phyloP scores from a whole-genome alignment of 2,888 invertebrate species.

The Adelphocoris suturalis region DNA sequence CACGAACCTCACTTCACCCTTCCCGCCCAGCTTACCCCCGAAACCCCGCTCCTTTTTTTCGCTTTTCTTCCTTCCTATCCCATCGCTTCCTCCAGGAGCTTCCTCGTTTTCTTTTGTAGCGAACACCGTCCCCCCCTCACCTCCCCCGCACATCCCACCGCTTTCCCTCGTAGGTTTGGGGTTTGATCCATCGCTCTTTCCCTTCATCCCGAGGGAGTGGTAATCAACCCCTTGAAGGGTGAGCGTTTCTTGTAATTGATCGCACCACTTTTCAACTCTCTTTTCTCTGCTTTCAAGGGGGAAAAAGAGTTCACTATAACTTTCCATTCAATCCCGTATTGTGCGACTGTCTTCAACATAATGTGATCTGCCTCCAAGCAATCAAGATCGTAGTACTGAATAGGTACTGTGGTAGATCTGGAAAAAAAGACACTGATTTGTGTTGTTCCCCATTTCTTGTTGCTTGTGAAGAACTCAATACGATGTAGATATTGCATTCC shows the following conservation, averaged over 20 bases:
- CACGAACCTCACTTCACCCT: background rate
- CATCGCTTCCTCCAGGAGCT: background rate
- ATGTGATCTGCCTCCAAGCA: background rate
- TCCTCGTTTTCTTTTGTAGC: slow-evolving; percentile 15
- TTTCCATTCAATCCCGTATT: slow-evolving; percentile 63
- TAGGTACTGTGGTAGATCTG: background rate
- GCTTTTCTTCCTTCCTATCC: slow-evolving; percentile 32
- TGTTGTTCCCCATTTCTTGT: background rate
- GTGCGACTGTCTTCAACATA: slow-evolving; percentile 46
- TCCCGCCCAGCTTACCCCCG: background rate
- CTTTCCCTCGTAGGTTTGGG: slow-evolving; percentile 44
- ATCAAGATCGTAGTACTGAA: background rate
- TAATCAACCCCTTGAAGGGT: slow-evolving; percentile 71
- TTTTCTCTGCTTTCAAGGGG: slow-evolving; percentile 34
- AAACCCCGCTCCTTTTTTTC: background rate
- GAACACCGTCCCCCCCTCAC: background rate
- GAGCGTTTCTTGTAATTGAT: slow-evolving; percentile 71
- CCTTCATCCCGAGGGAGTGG: slow-evolving; percentile 69
- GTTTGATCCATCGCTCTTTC: slow-evolving; percentile 71
- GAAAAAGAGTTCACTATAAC: slow-evolving; percentile 62
- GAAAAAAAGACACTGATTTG: background rate
- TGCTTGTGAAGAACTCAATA: background rate
- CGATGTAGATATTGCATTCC: too few species aligned
- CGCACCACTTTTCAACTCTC: slow-evolving; percentile 70
- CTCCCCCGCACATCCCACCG: background rate